Base-by-base conservation (phyloP, 2,113 vertebrate genomes). In the Sapajus apella region DNA sequence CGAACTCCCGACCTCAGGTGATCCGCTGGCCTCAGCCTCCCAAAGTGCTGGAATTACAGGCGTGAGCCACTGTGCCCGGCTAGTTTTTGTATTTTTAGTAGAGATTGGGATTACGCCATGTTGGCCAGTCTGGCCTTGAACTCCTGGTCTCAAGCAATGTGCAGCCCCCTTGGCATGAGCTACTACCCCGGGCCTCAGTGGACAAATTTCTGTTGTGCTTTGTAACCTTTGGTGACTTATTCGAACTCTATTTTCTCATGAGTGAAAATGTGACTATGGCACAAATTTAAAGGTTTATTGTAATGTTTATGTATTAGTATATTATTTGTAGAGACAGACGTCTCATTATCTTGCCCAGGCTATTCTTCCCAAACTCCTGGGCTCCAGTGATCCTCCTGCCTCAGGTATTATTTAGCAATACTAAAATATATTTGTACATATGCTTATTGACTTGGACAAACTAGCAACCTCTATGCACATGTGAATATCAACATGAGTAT, bases 401-500 rank as follows among this genome's bases (percentile, higher is more conserved):
- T 18, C 66, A 68, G 13, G 66, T 68, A n/a, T 91, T 87, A 73
- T 47, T 92, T 94, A 75, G 61, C 16, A 72, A 58, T 17, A 58
- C 27, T 85, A 25, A 43, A 66, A 61, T 80, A 83, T 68, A 8
- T 85, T 95, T 96, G 30, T 92, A 37, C 16, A 20, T 92, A 32
- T 58, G 37, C 30, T 80, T 94, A 9, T 97, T 97, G 79, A 64
- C 25, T 61, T 88, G 75, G 82, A 37, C n/a, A 76, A 73, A 86
- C 32, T 81, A 27, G 72, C 35, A 94, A 25, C 66, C 35, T 94
- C 13, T 95, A 2, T 79, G 52, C 88, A 56, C n/a, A 30, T 96
- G 66, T 91, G n/a, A 93, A 47, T 96, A 47, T 86, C 21, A 82
- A 73, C 12, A 55, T 75, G 81, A 96, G 7, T 92, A 9, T 87